Evolutionary conservation across 1,140 invertebrate species (phyloP), one percentile per base, ranked within the genome.

Genomic region (Cydia pomonella): DNA sequence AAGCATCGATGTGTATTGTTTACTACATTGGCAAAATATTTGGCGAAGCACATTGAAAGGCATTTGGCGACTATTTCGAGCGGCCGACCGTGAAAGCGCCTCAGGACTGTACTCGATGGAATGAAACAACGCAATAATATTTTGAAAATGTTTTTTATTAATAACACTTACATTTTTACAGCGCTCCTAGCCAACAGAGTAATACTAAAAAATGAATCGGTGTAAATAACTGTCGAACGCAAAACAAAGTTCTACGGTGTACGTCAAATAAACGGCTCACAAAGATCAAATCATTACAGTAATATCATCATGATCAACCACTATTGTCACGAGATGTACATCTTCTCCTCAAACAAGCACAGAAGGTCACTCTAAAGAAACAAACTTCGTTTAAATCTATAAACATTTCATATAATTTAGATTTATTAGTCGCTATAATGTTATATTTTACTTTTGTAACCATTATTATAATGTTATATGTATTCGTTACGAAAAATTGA

Each of bases 121-220:
- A 92, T 92, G 80, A 92, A 92, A 92, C 85, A 83, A 80, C 84
- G 80, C 75, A 83, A 82, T 91, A 90, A 91, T 92, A 92, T 92
- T 92, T 92, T 92, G 90, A 92, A 92, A 92, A 92, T 92, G 91
- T 92, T 92, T 92, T 92, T 92, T 92, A 76, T 92, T 92, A 92
- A 92, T 92, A 92, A 92, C 91, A 92, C 91, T 92, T 92, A 92
- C 90, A 92, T 92, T 92, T 92, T 92, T 92, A 92, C 91, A 92
- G 91, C 91, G 87, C 88, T 89, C 89, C 91, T 92, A 92, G 91
- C 91, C 91, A 92, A 92, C 91, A 92, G 88, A 92, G 91, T 92
- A 92, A 91, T 92, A 92, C 90, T 92, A 92, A 88, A 89, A 92
- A 92, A 87, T 88, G 82, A 92, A 92, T 89, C 82, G 84, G 89